These are phyloP conservation scores for Cabera pusaria DNA, from an alignment of 2,888 invertebrate species.

Conservation along the genomic window DNA sequence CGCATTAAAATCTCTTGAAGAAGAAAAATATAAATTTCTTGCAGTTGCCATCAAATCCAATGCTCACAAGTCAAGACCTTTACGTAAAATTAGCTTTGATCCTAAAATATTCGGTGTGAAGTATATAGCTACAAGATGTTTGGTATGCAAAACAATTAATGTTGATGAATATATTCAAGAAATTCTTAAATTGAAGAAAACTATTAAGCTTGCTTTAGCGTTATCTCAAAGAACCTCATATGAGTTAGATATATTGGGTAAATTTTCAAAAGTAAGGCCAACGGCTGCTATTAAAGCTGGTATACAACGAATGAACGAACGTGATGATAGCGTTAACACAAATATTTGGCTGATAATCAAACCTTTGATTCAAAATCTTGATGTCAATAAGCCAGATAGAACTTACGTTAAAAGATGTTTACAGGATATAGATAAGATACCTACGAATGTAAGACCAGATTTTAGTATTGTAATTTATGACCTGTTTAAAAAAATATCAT, in stretches of 20 bases:
- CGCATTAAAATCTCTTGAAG: slow-evolving; percentile 20
- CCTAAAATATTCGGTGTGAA: slow-evolving; percentile 51
- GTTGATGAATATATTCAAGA: slow-evolving; percentile 30
- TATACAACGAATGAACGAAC: slow-evolving; percentile 34
- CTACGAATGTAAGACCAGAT: slow-evolving; percentile 42
- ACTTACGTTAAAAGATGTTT: slow-evolving; percentile 7
- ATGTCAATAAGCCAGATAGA: slow-evolving; percentile 30
- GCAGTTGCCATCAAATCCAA: slow-evolving; percentile 44
- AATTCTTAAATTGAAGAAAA: slow-evolving; percentile 40
- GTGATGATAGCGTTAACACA: slow-evolving; percentile 29
- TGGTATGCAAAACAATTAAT: too few species aligned
- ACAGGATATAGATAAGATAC: slow-evolving; percentile 25
- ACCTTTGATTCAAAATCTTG: slow-evolving; percentile 36
- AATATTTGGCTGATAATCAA: slow-evolving; percentile 47
- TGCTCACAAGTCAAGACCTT: slow-evolving; percentile 42
- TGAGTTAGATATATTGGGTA: slow-evolving; percentile 31
- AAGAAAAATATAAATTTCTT: slow-evolving; percentile 28
- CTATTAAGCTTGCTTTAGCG: slow-evolving; percentile 41
- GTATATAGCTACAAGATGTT: slow-evolving; percentile 44
- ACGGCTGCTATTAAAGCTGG: slow-evolving; percentile 41
- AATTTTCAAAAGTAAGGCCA: slow-evolving; percentile 39
- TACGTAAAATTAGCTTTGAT: slow-evolving; percentile 31
- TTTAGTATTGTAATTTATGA: slow-evolving; percentile 45
- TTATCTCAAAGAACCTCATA: slow-evolving; percentile 38
- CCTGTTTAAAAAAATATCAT: slow-evolving; percentile 29